A percentile compares a stretch with the other conserved stretches of the same genome.
phyloP scores from a whole-genome alignment of 2,113 vertebrate genomes.

The Otus sunia region DNA sequence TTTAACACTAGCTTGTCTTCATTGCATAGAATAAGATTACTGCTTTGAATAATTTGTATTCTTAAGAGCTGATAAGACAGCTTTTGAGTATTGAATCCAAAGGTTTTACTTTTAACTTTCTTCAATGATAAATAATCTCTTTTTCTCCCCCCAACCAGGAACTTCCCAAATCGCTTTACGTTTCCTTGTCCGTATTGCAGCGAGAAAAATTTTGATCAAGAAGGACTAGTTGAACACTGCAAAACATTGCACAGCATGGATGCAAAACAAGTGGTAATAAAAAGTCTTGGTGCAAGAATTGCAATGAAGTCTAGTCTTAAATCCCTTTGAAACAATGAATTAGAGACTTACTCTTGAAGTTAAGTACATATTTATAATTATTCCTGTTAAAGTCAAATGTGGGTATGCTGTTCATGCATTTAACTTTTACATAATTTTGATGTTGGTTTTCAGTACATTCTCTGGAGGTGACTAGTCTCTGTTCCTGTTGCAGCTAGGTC shows the following conservation, averaged over 20 bases:
- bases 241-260: slow-evolving; percentile 86
- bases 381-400: not conserved
- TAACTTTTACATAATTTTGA: not conserved
- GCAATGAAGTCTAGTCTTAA: not conserved
- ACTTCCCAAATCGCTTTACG: slow-evolving; percentile 92
- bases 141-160: slow-evolving; percentile 66
- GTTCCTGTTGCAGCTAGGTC: not conserved
- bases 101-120: not conserved
- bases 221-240: slow-evolving; percentile 95
- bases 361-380: not conserved
- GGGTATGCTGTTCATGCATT: not conserved
- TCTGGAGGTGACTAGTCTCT: not conserved
- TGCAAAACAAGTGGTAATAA: slow-evolving; percentile 86
- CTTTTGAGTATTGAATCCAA: not conserved
- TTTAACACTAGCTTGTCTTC: not conserved
- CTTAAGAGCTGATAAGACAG: not conserved
- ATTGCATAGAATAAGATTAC: not conserved
- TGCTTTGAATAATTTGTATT: not conserved
- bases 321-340: slow-evolving; percentile 4
- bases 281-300: not conserved
- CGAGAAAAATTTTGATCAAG: slow-evolving; percentile 94
- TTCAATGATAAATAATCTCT: not conserved
- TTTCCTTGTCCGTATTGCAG: slow-evolving; percentile 95
- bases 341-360: not conserved
- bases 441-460: not conserved